Base-by-base conservation (phyloP, 2,113 vertebrate genomes). In the Corythoichthys intestinalis region DNA sequence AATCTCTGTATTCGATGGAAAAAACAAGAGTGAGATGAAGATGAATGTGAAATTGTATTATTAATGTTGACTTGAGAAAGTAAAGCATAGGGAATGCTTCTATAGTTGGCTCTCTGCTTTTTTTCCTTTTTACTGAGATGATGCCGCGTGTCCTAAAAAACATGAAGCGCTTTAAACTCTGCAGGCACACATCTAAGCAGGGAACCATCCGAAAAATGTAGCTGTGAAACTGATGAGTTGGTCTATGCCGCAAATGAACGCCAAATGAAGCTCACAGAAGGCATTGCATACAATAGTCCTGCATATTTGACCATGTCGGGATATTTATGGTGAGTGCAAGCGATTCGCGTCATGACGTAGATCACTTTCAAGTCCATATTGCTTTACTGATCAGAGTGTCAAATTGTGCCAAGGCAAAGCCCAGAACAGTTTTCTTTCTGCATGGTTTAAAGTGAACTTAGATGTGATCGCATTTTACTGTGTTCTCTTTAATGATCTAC, bases 51-150 rank as follows among this genome's bases (percentile, higher is more conserved):
- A 34, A 66, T 62, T 57, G 60, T 39, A 63, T 64, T 61, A 61
- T 69, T 68, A 65, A 73, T 71, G 15, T 61, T 61, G 59, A 60
- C 35, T 60, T 39, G 71, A 13, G 2, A 57, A 2, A 77, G 75
- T 65, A 12, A 53, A 62, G 38, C 48, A 57, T 47, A 53, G 11
- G n/a, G 37, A 53, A 34, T 13, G n/a, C 4, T 56, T 66, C 52
- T 46, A 38, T 12, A 49, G 14, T 48, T 34, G 10, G 52, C 17
- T 37, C 48, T 70, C 73, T 20, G 56, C n/a, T 53, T 56, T 62
- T 56, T 67, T 56, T 46, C 28, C 28, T 54, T 9, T 8, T 7
- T 9, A 11, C n/a, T 28, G 53, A 28, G 53, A 54, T 54, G 53
- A 54, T 28, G 20, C 53, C 53, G 20, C 2, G n/a, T 12, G n/a